Evolutionary conservation across 2,797 vertebrate species (phyloP), one percentile per base, ranked within the genome.

Genomic region (Chloroceryle amazona): DNA sequence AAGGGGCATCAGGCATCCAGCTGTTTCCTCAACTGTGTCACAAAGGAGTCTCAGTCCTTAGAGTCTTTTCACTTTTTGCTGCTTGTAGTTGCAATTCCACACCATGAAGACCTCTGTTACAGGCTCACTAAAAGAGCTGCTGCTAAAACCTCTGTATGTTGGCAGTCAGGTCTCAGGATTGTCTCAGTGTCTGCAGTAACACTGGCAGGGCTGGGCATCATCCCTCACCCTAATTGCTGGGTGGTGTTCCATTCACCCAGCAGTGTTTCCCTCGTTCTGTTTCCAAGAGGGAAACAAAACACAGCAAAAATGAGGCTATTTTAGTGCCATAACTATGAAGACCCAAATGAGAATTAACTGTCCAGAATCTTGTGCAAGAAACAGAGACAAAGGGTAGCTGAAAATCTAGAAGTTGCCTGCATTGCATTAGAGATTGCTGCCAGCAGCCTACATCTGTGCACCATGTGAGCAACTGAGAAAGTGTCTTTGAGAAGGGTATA

Each of bases 391-490:
- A 84, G 52, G 49, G 63, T 84, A 87, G 62, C 86, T 76, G 74
- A 52, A 66, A 61, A 71, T 28, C 55, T 92, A 74, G 70, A 95
- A 74, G 76, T 80, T 81, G 73, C 95, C 90, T 29, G 2, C 66
- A 14, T 31, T 80, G 60, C 73, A 76, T 86, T 52, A n/a, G 55
- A 91, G 73, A 92, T 66, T 2, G 3, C 51, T 92, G 81, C 80
- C 95, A 95, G 83, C 70, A 96, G 60, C 28, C 76, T 70, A 73
- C 96, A 96, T 95, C 93, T 96, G 96, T 86, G 85, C 58, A 66
- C 87, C 93, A 89, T 68, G 86, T 91, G 93, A 96, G 86, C 83
- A 92, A 94, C 90, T 75, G 93, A 96, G 93, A 94, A 95, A 79
- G 83, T 81, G 67, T 93, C 88, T 94, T 79, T 90, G 87, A 93